These are phyloP conservation scores for Sphaerodactylus townsendi DNA, from an alignment of 2,113 vertebrate species.

Conservation along the genomic window DNA sequence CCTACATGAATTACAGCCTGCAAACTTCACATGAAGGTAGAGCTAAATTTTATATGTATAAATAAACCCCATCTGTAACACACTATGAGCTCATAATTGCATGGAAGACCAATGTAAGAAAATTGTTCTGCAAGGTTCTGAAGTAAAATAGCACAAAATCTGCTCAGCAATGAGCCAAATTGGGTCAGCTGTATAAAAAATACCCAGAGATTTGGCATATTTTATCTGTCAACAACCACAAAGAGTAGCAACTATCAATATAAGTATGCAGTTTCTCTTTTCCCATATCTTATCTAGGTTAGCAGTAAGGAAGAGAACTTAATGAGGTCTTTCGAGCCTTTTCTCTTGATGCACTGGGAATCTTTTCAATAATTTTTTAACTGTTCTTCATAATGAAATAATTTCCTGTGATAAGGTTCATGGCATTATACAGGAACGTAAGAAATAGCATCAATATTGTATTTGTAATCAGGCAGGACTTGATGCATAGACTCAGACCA, in stretches of 20 bases:
- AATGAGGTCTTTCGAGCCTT: not conserved
- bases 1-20: not conserved
- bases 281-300: not conserved
- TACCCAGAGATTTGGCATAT: not conserved
- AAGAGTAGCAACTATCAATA: not conserved
- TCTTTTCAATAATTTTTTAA: not conserved
- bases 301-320: not conserved
- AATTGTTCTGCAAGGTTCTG: not conserved
- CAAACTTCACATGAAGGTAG: too few species aligned
- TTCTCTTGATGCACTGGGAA: not conserved
- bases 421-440: not conserved
- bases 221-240: not conserved
- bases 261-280: not conserved
- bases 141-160: not conserved
- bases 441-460: not conserved
- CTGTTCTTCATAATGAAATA: not conserved
- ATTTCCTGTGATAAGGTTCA: not conserved
- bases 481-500: not conserved
- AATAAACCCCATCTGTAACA: not conserved
- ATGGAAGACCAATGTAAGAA: not conserved
- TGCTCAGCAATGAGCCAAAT: not conserved
- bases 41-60: not conserved
- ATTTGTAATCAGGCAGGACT: not conserved
- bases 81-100: not conserved
- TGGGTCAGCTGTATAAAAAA: not conserved